Evolutionary conservation across 37 sponge, comb jelly and placozoan genomes (phyloP).

Genomic region (Cladorhizidae sp.): DNA sequence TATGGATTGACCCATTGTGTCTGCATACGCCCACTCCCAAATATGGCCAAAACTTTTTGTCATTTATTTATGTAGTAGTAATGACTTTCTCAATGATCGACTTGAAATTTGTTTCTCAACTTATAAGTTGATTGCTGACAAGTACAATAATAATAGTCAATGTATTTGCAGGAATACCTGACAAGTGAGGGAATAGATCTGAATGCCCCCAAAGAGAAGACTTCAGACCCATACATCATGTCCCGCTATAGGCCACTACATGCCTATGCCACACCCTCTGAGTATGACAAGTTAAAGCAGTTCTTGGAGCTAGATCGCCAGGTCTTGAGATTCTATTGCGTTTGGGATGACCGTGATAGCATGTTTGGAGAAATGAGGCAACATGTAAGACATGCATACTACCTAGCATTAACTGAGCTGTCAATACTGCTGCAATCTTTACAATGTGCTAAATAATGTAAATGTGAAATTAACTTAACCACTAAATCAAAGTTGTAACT

Average conservation of each 20-base stretch:
- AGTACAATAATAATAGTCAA: background rate
- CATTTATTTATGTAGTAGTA: too few species aligned
- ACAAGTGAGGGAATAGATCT: slow-evolving; percentile 95
- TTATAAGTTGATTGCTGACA: background rate
- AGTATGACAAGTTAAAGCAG: slow-evolving; percentile 93
- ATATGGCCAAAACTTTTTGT: too few species aligned
- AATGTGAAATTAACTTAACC: background rate
- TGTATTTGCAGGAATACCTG: slow-evolving; percentile 82
- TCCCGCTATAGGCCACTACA: slow-evolving; percentile 65
- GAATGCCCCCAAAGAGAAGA: slow-evolving; percentile 57
- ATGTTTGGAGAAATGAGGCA: slow-evolving; percentile 98
- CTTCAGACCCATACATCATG: slow-evolving; percentile 87
- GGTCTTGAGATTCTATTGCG: slow-evolving; percentile 90
- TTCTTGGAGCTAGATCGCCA: slow-evolving; percentile 93
- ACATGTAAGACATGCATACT: slow-evolving; percentile 85
- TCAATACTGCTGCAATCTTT: background rate
- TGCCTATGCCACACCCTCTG: slow-evolving; percentile 76
- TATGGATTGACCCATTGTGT: too few species aligned
- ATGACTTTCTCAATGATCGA: too few species aligned
- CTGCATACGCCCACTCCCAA: too few species aligned
- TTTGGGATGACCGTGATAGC: slow-evolving; percentile 97
- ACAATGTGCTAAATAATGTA: background rate
- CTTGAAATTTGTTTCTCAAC: too few species aligned
- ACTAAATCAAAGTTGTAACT: too few species aligned
- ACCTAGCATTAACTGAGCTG: background rate